Evolutionary conservation across 1,140 invertebrate genomes (phyloP).

Genomic region (Leptinotarsa defecta): DNA sequence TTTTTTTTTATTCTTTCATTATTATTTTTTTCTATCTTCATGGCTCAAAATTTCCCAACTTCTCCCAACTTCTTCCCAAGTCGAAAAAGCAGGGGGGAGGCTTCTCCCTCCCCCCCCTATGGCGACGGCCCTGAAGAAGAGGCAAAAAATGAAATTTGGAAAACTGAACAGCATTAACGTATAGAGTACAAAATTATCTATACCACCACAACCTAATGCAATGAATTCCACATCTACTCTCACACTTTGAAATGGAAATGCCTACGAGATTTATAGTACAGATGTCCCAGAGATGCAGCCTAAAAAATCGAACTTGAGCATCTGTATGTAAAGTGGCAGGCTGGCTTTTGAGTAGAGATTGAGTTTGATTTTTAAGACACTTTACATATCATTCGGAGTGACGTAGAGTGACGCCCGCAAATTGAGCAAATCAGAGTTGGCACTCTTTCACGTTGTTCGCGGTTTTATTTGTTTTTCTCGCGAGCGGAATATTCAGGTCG

Average conservation of each 20-base stretch:
- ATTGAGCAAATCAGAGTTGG: conserved; percentile 55
- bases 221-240: neutral
- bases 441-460: conserved; percentile 31
- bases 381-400: conserved; percentile 54
- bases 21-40: too few relatives aligned
- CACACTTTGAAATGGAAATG: conserved; percentile 23
- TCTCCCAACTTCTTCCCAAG: too few relatives aligned
- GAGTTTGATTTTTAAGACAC: conserved; percentile 56
- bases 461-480: neutral
- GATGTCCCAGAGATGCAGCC: neutral
- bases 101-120: too few relatives aligned
- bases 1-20: too few relatives aligned
- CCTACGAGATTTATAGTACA: conserved; percentile 11
- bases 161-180: too few relatives aligned
- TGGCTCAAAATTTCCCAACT: too few relatives aligned
- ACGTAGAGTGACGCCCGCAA: conserved; percentile 54
- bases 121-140: too few relatives aligned
- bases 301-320: conserved; percentile 42
- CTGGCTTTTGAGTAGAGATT: conserved; percentile 49
- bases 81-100: too few relatives aligned
- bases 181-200: too few relatives aligned
- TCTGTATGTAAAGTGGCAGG: conserved; percentile 47
- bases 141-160: too few relatives aligned
- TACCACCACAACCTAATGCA: neutral
- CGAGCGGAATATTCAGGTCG: neutral